Base-by-base conservation (phyloP, 2,113 vertebrate genomes). In the Nesogale talazaci region DNA sequence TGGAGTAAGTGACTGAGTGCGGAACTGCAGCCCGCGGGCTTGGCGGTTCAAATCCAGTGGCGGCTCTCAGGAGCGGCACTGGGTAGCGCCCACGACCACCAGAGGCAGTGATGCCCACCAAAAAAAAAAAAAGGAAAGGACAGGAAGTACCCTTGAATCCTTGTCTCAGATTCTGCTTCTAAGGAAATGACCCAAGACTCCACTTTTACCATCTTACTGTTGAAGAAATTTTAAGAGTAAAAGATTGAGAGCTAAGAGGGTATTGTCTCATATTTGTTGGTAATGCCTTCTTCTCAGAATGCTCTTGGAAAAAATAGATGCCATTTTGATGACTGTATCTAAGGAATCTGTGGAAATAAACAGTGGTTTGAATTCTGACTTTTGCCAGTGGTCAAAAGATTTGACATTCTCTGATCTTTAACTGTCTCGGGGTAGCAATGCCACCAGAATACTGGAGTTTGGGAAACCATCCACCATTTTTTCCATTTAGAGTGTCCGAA, bases 301-400 rank as follows among this genome's bases (percentile, higher is more conserved):
- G 83, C 76, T 87, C 63, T 25, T 22, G 19, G 88, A 72, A 69
- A 74, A 77, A 88, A 63, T 2, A 81, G 65, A 63, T 22, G 3
- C 8, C 9, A 1, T 83, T 89, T 77, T 72, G 34, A 65, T 89
- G 46, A 74, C 72, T 69, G 40, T 19, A 65, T 29, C 14, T 34
- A 72, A 89, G 12, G 10, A 1, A 6, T 76, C 59, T 63, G 67
- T 42, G 25, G 88, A 46, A 0, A 0, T 3, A 25, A 0, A 0
- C 3, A 57, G 72, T 23, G 19, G 25, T 63, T 75, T 59, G 29
- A 63, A 22, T 82, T 94, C 42, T 88, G n/a, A 34, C 31, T 94
- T 91, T 76, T 2, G 76, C 67, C 22, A 23, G 14, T 29, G 29
- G 11, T 78, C 46, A 69, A 40, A 88, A 82, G 74, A 83, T 29